phyloP scores from a whole-genome alignment of 2,113 vertebrate species.

The Oophaga pumilio region DNA sequence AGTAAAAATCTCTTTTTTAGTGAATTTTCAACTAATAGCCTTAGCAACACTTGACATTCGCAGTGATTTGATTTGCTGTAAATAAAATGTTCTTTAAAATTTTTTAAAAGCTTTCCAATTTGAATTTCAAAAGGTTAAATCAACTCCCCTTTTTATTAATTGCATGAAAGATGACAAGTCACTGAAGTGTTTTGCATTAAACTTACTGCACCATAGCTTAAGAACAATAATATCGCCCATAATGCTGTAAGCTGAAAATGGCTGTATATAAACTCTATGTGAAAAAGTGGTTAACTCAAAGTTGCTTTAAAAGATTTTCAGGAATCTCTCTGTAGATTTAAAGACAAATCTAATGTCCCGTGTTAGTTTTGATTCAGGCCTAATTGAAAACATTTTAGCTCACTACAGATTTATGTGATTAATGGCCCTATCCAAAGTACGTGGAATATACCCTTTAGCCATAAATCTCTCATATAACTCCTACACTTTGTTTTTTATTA shows the following conservation, averaged over 20 bases:
- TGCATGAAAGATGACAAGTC: not conserved
- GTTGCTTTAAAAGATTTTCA: constrained; percentile 26
- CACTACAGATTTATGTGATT: constrained; percentile 36
- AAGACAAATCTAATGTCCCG: constrained; percentile 14
- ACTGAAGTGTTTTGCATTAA: not conserved
- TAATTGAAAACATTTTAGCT: constrained; percentile 31
- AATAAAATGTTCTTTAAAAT: no score
- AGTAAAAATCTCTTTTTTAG: no score
- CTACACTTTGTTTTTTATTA: constrained; percentile 18
- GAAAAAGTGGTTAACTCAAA: not conserved
- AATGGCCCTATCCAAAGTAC: constrained; percentile 29
- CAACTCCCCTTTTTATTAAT: not conserved
- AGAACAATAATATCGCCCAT: not conserved
- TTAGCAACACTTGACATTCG: no score
- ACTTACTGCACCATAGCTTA: not conserved
- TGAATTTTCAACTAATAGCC: no score
- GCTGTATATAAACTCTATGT: not conserved
- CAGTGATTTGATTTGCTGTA: no score
- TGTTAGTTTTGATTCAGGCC: constrained; percentile 16
- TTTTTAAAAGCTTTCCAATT: no score
- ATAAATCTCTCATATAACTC: constrained; percentile 35
- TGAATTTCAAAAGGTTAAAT: no score
- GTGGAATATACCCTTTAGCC: constrained; percentile 30
- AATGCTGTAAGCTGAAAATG: not conserved
- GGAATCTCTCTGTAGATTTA: constrained; percentile 23